Evolutionary conservation across 1,140 invertebrate species (phyloP).

Genomic region (Drosophila varians): DNA sequence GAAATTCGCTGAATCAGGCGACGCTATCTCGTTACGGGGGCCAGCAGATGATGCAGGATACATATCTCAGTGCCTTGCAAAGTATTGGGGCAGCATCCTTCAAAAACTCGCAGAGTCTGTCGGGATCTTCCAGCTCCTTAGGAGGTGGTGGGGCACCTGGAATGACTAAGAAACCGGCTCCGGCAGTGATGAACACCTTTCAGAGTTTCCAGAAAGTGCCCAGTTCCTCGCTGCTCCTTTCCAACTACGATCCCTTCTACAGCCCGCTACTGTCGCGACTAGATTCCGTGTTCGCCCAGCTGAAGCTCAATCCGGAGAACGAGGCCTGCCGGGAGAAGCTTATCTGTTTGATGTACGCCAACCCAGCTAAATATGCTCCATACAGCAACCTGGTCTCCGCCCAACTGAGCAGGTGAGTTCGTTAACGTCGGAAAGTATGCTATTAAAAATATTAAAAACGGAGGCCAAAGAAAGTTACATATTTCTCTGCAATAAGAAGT

Average conservation of each 20-base stretch:
- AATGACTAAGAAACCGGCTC: conserved; percentile 65
- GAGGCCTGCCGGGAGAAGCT: conserved; percentile 91
- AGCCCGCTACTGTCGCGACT: conserved; percentile 91
- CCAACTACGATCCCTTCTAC: conserved; percentile 94
- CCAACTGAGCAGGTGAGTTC: conserved; percentile 90
- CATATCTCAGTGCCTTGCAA: conserved; percentile 72
- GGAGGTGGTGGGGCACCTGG: conserved; percentile 54
- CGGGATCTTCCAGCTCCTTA: conserved; percentile 51
- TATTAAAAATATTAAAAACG: background rate
- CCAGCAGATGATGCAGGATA: conserved; percentile 76
- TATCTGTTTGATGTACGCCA: conserved; percentile 93
- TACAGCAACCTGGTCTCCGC: conserved; percentile 94
- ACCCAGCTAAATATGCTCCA: conserved; percentile 92
- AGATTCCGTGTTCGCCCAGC: conserved; percentile 91
- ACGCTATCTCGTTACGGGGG: conserved; percentile 64
- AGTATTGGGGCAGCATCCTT: conserved; percentile 76
- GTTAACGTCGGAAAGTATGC: conserved; percentile 40
- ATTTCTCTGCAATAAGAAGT: no score
- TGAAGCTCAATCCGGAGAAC: conserved; percentile 85
- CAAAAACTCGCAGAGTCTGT: conserved; percentile 73
- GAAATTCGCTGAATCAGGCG: conserved; percentile 56
- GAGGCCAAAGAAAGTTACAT: conserved; percentile 1
- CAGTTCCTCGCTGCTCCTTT: conserved; percentile 90
- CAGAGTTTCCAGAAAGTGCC: conserved; percentile 94
- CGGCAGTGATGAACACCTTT: conserved; percentile 82